Evolutionary conservation across 2,888 invertebrate genomes (phyloP), one percentile per base, ranked within the genome.

Genomic region (Tetragnatha montana): DNA sequence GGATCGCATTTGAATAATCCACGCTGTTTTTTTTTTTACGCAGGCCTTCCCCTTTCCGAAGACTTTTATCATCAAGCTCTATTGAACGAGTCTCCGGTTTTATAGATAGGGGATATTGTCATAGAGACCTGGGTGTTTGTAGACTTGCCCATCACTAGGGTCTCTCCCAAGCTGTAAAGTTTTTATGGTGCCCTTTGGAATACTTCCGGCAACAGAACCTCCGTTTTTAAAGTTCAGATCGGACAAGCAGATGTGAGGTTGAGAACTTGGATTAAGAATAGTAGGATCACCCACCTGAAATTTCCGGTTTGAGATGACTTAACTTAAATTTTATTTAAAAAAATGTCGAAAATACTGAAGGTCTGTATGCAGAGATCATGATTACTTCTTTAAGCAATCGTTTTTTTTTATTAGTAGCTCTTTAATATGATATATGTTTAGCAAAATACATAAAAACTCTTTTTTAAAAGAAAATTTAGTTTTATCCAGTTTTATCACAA

Each of bases 181-280:
- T 85, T 84, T 84, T 84, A 85, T 51, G 35, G 35, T 4, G 73
- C 50, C 35, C 17, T 35, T 79, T 8, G 21, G 50, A 51, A 70
- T 19, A 51, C 35, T 85, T 85, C 85, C 85, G 85, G 85, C 85
- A 85, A 85, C 79, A 85, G 49, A 71, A 82, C 82, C 82, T 82
- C 74, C 73, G 73, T 60, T 60, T 35, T 35, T 60, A 17, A 60
- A 60, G 60, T 60, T 60, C 60, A 60, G 35, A 71, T 68, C 10
- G 73, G 8, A 17, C 6, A 12, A 14, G 74, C 82, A 82, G 82
- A 73, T 74, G 82, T 8, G 35, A n/a, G 6, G 14, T 76, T n/a
- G 8, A 21, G 50, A 14, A 21, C 49, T n/a, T 19, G 1, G 81
- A 79, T 79, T 17, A 35, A 35, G 79, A 35, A 79, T 80, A 68